Evolutionary conservation across 1,140 invertebrate species (phyloP), one percentile per base, ranked within the genome.

Genomic region (Drosophila orena): DNA sequence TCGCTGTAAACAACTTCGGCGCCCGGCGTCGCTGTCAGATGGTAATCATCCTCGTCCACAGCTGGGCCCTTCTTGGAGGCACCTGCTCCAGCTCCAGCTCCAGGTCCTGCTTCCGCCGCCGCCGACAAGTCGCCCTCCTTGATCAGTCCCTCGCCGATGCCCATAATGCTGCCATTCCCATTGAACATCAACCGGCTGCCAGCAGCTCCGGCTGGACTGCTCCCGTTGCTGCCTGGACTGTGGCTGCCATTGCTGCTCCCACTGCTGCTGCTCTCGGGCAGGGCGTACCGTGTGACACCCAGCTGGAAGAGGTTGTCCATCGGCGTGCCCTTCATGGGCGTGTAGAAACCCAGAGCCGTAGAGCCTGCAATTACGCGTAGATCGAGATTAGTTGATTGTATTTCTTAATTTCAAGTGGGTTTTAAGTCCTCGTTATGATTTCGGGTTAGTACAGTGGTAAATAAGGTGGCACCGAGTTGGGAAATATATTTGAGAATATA

Each of bases 1-100:
- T 95, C 95, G 56, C 94, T 94, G 93, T 95, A 96, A 2, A 94
- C 94, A 35, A 94, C 93, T 2, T 93, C 92, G 54, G 94, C 93
- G 37, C 94, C 93, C 4, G 94, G 93, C 84, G 68, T 71, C 15
- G 68, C 65, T 43, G 68, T 71, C 53, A 94, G 94, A 65, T 95
- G 78, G 79, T 94, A 94, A 15, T 91, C 77, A 57, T 68, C 64
- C 14, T 83, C 77, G 12, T 90, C 85, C 5, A 49, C 54, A 5
- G 65, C 62, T 8, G 35, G 74, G 15, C 34, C 55, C 17, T 52
- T 64, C 24, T 75, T 79, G 64, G 58, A 80, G 30, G 68, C 55
- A 83, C 38, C 70, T 55, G 49, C 49, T 46, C 22, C 59, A 14
- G 11, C 17, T 44, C 14, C 53, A 15, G 49, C 50, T 22, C 47